Conservation (phyloP, 2,113 vertebrate genomes). For the Strix uralensis region DNA sequence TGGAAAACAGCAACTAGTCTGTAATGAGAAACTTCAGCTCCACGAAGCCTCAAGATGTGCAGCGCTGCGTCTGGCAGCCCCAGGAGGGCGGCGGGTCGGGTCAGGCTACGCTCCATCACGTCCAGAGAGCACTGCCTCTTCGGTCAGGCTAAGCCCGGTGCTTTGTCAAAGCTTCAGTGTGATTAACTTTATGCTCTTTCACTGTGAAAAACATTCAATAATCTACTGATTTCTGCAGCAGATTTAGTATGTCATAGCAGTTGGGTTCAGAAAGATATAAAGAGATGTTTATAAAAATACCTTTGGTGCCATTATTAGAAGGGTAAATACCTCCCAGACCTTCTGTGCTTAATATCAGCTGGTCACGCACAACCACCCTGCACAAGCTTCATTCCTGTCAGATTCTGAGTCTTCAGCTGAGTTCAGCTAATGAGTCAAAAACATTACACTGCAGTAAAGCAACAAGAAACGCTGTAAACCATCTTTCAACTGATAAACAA, state of each 20-base stretch:
- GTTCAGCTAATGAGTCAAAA: not conserved
- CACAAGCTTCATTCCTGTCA: not conserved
- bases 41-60: fast-evolving
- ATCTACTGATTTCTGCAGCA: not conserved
- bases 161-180: not conserved
- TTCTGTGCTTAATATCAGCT: not conserved
- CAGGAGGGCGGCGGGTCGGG: not conserved
- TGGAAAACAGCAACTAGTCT: not conserved
- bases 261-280: not conserved
- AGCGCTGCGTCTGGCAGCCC: not conserved
- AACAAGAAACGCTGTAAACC: not conserved
- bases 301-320: not conserved
- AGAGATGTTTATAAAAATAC: not conserved
- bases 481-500: not conserved
- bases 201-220: not conserved
- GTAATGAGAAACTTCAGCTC: not conserved
- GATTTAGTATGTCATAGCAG: not conserved
- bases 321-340: not conserved
- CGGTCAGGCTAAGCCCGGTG: not conserved
- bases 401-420: not conserved
- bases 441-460: not conserved
- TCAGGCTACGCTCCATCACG: not conserved
- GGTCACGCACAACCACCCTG: not conserved
- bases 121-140: not conserved
- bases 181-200: not conserved